Base-by-base conservation (phyloP, 2,888 invertebrate species). In the Philereme vetulata region DNA sequence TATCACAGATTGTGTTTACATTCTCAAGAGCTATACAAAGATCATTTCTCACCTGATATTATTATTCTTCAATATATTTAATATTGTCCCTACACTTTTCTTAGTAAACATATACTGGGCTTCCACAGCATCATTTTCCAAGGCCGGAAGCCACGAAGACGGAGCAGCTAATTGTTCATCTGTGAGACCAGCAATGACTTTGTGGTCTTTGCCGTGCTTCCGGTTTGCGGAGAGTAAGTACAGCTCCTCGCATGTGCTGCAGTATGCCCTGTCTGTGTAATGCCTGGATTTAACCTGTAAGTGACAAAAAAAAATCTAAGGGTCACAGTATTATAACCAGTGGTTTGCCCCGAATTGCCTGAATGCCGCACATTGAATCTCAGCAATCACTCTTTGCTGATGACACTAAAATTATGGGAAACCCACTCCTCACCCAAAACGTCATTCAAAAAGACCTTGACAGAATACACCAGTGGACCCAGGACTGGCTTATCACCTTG, bases 51-150 rank as follows among this genome's bases (percentile, higher is more conserved):
- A 95, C 95, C 84, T 93, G 33, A 94, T 94, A 60, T 93, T 91
- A 67, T 95, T 92, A 64, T 93, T 86, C 35, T 86, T 80, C 33
- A 96, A 86, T 70, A 95, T 94, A 21, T 93, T 90, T 8, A 94
- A 78, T 10, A 97, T 93, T 65, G 95, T 94, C 8, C 91, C 75
- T 4, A 95, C 92, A 34, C 96, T 93, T 64, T 94, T 93, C 65
- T 94, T 92, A 2, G 96, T 94, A 84, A 98, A 98, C 71, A 97
- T 94, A 82, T 96, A 98, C 82, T 98, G 98, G 0, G 98, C 98
- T 85, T 97, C 97, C 33, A 94, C 95, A 69, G 96, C 95, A 51
- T 96, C 94, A 85, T 96, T 94, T 48, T 95, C 94, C 9, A 96
- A 77, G 0, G 97, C 94, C 35, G 93, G 92, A 7, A 98, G 81